Percentiles rank a stretch among this genome's conserved stretches.
Conservation (phyloP, 2,797 vertebrate genomes). For the Syndactyla subalaris region DNA sequence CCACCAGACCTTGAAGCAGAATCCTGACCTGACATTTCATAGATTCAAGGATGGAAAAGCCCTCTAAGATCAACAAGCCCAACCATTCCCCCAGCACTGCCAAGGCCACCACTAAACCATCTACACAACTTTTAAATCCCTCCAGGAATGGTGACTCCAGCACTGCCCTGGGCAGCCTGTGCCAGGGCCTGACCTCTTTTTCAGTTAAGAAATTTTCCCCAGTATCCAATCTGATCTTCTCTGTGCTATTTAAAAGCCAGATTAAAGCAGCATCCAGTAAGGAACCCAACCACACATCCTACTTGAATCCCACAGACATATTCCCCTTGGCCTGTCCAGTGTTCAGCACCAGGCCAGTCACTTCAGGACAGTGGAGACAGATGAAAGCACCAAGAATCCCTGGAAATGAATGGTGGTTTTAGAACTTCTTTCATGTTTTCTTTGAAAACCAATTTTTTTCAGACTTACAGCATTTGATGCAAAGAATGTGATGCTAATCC, state of each 20-base stretch:
- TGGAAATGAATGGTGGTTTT: not conserved
- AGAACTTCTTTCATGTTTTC: constrained; percentile 2
- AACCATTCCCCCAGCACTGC: not conserved
- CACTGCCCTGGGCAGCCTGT: not conserved
- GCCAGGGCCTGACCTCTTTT: not conserved
- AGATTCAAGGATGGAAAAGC: not conserved
- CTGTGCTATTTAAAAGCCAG: not conserved
- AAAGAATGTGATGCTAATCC: constrained; percentile 2
- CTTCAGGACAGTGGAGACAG: not conserved
- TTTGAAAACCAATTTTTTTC: not conserved
- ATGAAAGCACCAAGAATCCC: not conserved
- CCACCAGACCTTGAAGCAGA: not conserved
- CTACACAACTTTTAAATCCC: not conserved
- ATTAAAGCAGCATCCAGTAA: not conserved
- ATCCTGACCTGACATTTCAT: not conserved
- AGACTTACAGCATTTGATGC: not conserved
- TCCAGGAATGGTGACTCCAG: not conserved
- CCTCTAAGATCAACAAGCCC: not conserved
- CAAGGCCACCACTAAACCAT: not conserved
- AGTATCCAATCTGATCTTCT: not conserved
- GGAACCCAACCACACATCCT: not conserved
- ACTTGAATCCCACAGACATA: not conserved
- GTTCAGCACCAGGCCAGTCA: not conserved
- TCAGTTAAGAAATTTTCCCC: no score
- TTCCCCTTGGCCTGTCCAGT: not conserved